Base-by-base conservation (phyloP, 2,888 invertebrate genomes). In the Tipula confusa region DNA sequence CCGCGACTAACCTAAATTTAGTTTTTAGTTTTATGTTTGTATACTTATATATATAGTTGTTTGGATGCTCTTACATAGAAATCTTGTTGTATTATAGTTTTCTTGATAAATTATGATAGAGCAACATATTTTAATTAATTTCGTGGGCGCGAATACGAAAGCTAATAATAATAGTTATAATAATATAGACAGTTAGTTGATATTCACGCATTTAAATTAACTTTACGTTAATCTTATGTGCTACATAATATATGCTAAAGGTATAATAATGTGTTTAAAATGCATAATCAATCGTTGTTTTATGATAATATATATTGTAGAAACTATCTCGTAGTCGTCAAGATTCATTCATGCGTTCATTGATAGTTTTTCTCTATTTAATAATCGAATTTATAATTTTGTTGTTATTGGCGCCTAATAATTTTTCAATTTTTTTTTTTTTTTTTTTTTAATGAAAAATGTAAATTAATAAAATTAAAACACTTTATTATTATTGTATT, bases 171-270 rank as follows among this genome's bases (percentile, higher is more conserved):
- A 64, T 64, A 64, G 24, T 64, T 9, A 43, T 43, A 18, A 64
- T 48, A 48, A 48, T 48, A 18, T 64, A 64, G 64, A 64, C 64
- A 64, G 64, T 64, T 64, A 64, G 64, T 64, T 64, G 64, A 64
- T 64, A 64, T 64, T 64, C 24, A 64, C 64, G 64, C 64, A 64
- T 64, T 64, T 64, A 64, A 64, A 64, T 64, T 64, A 64, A 64
- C 24, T 64, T 9, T 24, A 64, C 15, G 15, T 15, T 43, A 43
- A 43, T 43, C 43, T 43, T 43, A 43, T 43, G 43, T 43, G 43
- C 43, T 18, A 43, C 15, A 43, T 43, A 43, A 43, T 43, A 38
- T 38, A n/a, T 15, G 43, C 64, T 64, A 9, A 64, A 64, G 64
- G 64, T 64, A 24, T 11, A 64, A 64, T 43, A 24, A 24, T 24